Evolutionary conservation across 2,797 vertebrate genomes (phyloP), one percentile per base, ranked within the genome.

Genomic region (Oreonectes daqikongensis): DNA sequence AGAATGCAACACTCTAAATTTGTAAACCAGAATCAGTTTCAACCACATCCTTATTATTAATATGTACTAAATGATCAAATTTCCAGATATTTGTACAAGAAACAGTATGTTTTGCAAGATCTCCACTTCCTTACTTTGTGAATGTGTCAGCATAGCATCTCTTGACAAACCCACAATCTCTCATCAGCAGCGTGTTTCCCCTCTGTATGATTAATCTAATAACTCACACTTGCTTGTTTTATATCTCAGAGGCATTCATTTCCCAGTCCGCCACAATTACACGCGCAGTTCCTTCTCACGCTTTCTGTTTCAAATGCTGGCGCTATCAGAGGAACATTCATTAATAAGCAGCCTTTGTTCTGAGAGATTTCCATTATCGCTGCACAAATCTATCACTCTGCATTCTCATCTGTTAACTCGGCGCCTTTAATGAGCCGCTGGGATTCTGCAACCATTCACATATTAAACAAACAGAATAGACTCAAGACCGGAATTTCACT

Each of bases 341-440:
- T 85, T 82, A 83, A 81, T 69, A 67, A 66, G 44, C 77, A 59
- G 53, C 80, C 82, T 86, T 75, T 89, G 80, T 86, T 85, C 65
- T 68, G 42, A 55, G 81, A 74, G 82, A 83, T 83, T 72, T 66
- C 70, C 85, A 86, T 75, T 75, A 60, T 52, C 53, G 59, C 78
- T 72, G 67, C 44, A 61, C 42, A 76, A 79, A 82, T 57, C 68
- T 65, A 59, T 53, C 73, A 40, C 46, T 63, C 70, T 65, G 74
- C 70, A 81, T 79, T 63, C 38, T 83, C 38, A 12, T 85, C 76
- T 84, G 67, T 87, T 77, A 84, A 81, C 84, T 78, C 63, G n/a
- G 48, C 72, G 69, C 48, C 59, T 63, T 78, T 82, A 84, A 87
- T 84, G 81, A 80, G 50, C 68, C 70, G 76, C 24, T 32, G 69